Conservation (phyloP, 2,888 invertebrate species). For the Cerastis rubricosa region DNA sequence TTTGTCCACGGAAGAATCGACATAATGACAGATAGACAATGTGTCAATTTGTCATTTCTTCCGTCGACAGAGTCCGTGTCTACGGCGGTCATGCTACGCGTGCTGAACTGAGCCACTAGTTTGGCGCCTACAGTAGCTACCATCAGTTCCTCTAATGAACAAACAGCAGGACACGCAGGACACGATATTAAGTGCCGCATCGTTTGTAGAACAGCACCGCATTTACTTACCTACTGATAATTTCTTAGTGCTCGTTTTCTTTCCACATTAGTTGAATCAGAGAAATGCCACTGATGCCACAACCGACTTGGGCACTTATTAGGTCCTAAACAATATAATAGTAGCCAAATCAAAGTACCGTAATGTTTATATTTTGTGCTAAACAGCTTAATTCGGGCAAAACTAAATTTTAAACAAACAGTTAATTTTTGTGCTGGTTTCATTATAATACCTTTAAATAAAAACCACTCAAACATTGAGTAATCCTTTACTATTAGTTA, state of each 20-base stretch:
- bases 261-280: not conserved
- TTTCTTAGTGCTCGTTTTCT: not conserved
- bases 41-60: too few relatives aligned
- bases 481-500: conserved; percentile 54
- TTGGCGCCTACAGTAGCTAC: too few relatives aligned
- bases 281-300: not conserved
- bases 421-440: not conserved
- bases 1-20: too few relatives aligned
- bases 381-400: not conserved
- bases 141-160: too few relatives aligned
- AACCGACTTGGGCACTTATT: not conserved
- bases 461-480: conserved; percentile 28
- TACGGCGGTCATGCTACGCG: too few relatives aligned
- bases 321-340: not conserved
- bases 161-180: too few relatives aligned
- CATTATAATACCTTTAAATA: not conserved
- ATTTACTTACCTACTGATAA: not conserved
- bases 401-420: not conserved
- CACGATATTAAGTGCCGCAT: too few relatives aligned
- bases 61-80: too few relatives aligned
- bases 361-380: not conserved
- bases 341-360: not conserved
- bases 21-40: too few relatives aligned
- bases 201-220: too few relatives aligned
- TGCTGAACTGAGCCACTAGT: too few relatives aligned